Evolutionary conservation across 1,140 invertebrate species (phyloP).

Genomic region (Heliothis virescens): DNA sequence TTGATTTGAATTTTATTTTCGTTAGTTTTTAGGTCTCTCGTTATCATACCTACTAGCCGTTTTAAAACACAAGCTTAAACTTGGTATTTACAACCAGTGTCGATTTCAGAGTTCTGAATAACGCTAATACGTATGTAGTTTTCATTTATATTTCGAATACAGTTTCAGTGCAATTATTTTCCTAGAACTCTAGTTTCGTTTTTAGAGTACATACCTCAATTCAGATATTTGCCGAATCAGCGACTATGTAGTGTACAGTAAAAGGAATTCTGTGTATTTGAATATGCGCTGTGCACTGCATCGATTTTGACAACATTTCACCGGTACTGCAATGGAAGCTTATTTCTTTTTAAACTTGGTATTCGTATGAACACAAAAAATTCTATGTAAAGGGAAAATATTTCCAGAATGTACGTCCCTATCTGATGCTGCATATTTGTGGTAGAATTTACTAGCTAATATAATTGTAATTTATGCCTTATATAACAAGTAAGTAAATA

Average conservation of each 20-base stretch:
- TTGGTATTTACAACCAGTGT: too few relatives aligned
- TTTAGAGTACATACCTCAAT: background rate
- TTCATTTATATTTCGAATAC: background rate
- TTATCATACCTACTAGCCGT: too few relatives aligned
- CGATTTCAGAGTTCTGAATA: too few relatives aligned
- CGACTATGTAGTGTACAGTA: constrained; percentile 27
- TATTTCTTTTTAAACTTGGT: constrained; percentile 28
- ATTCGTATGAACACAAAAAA: background rate
- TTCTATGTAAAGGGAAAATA: background rate
- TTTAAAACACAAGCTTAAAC: too few relatives aligned
- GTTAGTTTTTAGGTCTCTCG: too few relatives aligned
- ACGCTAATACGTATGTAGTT: too few relatives aligned
- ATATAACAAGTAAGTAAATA: too few relatives aligned
- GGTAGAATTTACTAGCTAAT: too few relatives aligned
- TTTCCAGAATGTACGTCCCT: background rate
- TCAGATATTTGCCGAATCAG: constrained; percentile 21
- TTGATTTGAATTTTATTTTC: too few relatives aligned
- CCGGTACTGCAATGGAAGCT: constrained; percentile 14
- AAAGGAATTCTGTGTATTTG: constrained; percentile 35
- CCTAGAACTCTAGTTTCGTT: background rate
- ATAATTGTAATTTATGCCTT: too few relatives aligned
- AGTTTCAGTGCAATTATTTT: background rate
- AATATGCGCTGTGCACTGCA: constrained; percentile 29
- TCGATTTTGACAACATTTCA: constrained; percentile 34
- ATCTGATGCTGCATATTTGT: background rate